Evolutionary conservation across 1,140 invertebrate genomes (phyloP).

Genomic region (Zaprionus africanus): DNA sequence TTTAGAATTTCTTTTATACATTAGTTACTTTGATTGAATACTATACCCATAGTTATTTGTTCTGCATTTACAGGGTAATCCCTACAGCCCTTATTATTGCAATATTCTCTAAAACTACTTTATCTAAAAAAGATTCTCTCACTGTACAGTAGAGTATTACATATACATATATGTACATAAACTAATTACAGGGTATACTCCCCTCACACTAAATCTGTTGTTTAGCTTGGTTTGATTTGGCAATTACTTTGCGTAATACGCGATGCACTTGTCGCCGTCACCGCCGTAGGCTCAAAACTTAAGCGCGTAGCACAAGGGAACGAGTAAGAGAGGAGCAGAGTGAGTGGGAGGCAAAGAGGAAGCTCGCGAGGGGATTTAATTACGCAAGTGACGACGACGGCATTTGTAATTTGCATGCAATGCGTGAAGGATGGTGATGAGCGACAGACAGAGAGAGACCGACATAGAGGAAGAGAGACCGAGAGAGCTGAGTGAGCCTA

Average conservation of each 20-base stretch:
- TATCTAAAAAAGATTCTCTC: too few relatives aligned
- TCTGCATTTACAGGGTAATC: too few relatives aligned
- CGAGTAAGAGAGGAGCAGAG: neutral
- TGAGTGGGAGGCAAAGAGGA: neutral
- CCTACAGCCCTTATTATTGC: too few relatives aligned
- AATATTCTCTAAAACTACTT: too few relatives aligned
- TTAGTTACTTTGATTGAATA: too few relatives aligned
- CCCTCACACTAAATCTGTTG: neutral
- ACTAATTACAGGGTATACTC: slow-evolving; percentile 22
- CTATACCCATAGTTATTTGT: too few relatives aligned
- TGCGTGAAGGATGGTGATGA: slow-evolving; percentile 20
- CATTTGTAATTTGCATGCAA: slow-evolving; percentile 43
- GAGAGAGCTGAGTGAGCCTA: slow-evolving; percentile 8
- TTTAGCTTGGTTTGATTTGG: slow-evolving; percentile 34
- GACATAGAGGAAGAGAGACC: neutral
- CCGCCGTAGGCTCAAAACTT: slow-evolving; percentile 16
- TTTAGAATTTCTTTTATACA: too few relatives aligned
- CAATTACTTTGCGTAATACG: slow-evolving; percentile 54
- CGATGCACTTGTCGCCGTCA: slow-evolving; percentile 43
- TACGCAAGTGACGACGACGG: slow-evolving; percentile 35
- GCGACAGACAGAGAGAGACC: neutral
- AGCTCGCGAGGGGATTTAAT: slow-evolving; percentile 31
- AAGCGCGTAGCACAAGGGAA: neutral
- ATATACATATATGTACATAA: too few relatives aligned
- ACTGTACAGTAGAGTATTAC: too few relatives aligned